These are phyloP conservation scores for Poecilia picta DNA, from an alignment of 2,797 vertebrate species.

Conservation along the genomic window DNA sequence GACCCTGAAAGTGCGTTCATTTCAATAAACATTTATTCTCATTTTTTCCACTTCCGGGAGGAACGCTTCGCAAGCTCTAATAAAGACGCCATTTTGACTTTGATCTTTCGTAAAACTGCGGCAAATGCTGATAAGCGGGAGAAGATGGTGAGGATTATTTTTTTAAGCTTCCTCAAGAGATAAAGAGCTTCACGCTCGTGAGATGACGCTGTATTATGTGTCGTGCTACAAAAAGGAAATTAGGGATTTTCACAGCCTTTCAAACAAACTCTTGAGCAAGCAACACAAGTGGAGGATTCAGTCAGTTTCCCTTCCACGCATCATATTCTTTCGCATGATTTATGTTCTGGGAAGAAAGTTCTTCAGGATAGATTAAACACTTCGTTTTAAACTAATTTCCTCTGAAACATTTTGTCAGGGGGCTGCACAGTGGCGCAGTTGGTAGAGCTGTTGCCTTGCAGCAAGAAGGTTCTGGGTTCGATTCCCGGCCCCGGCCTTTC, in stretches of 20 bases:
- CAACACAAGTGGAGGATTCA: not conserved
- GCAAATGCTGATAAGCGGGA: not conserved
- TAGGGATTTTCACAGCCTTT: not conserved
- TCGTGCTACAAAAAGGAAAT: not conserved
- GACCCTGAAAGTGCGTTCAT: constrained; percentile 40
- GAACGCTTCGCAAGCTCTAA: constrained; percentile 10
- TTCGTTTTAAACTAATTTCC: not conserved
- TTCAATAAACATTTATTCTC: not conserved
- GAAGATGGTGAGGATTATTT: constrained; percentile 1
- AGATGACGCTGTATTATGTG: constrained; percentile 1
- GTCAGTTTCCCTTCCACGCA: constrained; percentile 19
- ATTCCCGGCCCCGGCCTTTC: no score
- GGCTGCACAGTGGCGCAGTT: no score
- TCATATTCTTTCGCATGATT: not conserved
- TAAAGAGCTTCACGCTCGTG: not conserved
- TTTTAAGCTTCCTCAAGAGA: not conserved
- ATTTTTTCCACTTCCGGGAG: not conserved
- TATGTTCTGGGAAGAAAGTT: constrained; percentile 7
- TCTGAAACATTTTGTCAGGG: not conserved
- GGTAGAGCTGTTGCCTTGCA: no score
- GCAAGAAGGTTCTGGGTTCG: no score
- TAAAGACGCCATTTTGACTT: constrained; percentile 1
- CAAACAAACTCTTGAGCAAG: constrained; percentile 13
- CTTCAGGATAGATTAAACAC: constrained; percentile 2
- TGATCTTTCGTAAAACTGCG: constrained; percentile 1